Evolutionary conservation across 2,888 invertebrate genomes (phyloP).

Genomic region (Epicampocera succincta): DNA sequence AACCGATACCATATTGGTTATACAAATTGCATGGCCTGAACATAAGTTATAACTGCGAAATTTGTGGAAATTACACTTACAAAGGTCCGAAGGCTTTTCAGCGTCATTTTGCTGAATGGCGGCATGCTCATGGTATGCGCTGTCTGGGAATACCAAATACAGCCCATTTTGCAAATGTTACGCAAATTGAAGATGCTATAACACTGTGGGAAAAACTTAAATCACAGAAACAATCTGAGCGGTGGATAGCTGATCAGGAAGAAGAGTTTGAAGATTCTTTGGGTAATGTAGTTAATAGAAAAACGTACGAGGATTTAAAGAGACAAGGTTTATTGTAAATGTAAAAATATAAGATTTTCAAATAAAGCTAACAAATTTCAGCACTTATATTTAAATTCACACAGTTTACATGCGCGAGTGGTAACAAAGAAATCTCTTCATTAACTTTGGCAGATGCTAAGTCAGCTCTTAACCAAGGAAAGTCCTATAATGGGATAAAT

Average conservation of each 20-base stretch:
- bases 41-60: conserved; percentile 99
- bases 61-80: conserved; percentile 99
- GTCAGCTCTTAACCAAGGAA: conserved; percentile 78
- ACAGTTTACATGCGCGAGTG: conserved; percentile 73
- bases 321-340: conserved; percentile 96
- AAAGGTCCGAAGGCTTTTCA: conserved; percentile 99
- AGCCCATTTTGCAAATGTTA: conserved; percentile 99
- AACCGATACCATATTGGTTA: conserved; percentile 97
- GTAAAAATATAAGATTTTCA: conserved; percentile 24
- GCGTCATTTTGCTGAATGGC: conserved; percentile 97
- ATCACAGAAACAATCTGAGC: conserved; percentile 95
- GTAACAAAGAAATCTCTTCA: conserved; percentile 73
- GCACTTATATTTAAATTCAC: conserved; percentile 76
- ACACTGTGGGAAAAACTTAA: conserved; percentile 99
- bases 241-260: conserved; percentile 98
- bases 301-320: conserved; percentile 99
- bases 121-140: conserved; percentile 96
- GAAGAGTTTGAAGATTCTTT: conserved; percentile 99
- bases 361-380: conserved; percentile 70
- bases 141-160: conserved; percentile 99
- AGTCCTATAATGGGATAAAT: conserved; percentile 72
- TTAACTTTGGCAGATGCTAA: conserved; percentile 35
- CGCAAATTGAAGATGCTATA: conserved; percentile 98
- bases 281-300: conserved; percentile 99
- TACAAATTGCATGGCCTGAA: conserved; percentile 99